Evolutionary conservation across 1,140 invertebrate genomes (phyloP), one percentile per base, ranked within the genome.

Genomic region (Chironomus tepperi): DNA sequence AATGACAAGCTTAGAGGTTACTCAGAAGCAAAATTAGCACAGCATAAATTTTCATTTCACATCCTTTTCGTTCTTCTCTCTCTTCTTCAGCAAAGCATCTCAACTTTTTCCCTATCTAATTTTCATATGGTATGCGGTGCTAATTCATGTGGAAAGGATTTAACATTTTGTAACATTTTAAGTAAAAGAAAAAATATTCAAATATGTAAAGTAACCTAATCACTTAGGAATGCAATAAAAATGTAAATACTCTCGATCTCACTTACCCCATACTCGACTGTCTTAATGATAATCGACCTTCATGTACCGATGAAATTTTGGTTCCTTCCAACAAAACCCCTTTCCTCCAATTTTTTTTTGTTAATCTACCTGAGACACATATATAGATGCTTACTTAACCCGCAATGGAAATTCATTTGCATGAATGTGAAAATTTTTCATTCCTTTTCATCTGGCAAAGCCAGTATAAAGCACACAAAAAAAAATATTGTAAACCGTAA

Each of bases 221-320:
- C 47, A 57, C 47, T 57, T 57, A 57, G 47, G 47, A 57, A n/a
- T 57, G 47, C 47, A 12, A 57, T 57, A 15, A 57, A 57, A 57
- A 57, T 57, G 47, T 57, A 57, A 57, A 57, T 34, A 34, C 24
- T 57, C 15, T 57, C n/a, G 47, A 12, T 57, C 12, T 3, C 15
- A n/a, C 47, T 10, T n/a, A n/a, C 47, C 15, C 5, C 47, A 34
- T 34, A 34, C 24, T 34, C 12, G 47, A 57, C 12, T 5, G 12
- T 57, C 47, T 57, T 57, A 57, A 57, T 57, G 47, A 12, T 57
- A 57, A 57, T 57, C 47, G 47, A 57, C 47, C 47, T 57, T 34
- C 10, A n/a, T 57, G 47, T n/a, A 57, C 7, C 47, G 10, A 57
- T 5, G 15, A n/a, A n/a, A 57, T n/a, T 57, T 57, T 34, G 1